Percentiles rank a stretch among this genome's conserved stretches.
Evolutionary conservation across 1,140 invertebrate species (phyloP).

Genomic region (Drosophila nigrodunni): DNA sequence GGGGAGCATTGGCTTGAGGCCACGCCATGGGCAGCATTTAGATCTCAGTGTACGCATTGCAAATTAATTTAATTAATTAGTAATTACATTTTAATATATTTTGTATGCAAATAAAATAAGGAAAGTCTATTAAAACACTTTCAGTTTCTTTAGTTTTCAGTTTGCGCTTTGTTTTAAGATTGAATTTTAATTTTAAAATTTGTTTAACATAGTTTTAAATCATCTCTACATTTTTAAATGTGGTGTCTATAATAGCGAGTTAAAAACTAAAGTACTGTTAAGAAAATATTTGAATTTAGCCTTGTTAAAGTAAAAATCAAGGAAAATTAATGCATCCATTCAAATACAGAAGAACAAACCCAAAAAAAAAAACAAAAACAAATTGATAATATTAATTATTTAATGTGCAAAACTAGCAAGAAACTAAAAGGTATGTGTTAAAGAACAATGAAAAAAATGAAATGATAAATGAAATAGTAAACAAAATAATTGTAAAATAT

Average conservation of each 20-base stretch:
- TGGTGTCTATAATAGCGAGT: constrained; percentile 65
- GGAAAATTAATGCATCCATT: constrained; percentile 51
- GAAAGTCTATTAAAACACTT: constrained; percentile 14
- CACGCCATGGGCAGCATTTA: constrained; percentile 17
- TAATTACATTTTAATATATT: constrained; percentile 35
- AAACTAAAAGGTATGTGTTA: constrained; percentile 58
- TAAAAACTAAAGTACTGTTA: constrained; percentile 70
- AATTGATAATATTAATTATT: constrained; percentile 38
- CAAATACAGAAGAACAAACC: constrained; percentile 18
- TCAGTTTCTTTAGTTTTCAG: too few relatives aligned
- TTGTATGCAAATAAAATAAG: constrained; percentile 42
- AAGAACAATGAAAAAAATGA: background rate
- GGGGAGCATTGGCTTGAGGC: constrained; percentile 38
- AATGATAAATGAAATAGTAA: constrained; percentile 2
- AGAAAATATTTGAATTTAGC: constrained; percentile 44
- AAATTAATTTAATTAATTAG: constrained; percentile 61
- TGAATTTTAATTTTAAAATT: constrained; percentile 11
- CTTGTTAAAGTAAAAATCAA: constrained; percentile 18
- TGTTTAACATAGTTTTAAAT: constrained; percentile 13
- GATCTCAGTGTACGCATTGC: constrained; percentile 8
- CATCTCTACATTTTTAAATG: constrained; percentile 44
- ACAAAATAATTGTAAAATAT: constrained; percentile 70
- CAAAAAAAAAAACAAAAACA: background rate
- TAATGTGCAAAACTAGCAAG: constrained; percentile 56
- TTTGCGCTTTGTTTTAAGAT: constrained; percentile 11